A percentile compares a stretch with the other conserved stretches of the same genome.
Conservation (phyloP, 2,797 vertebrate species). For the Mus minutoides region DNA sequence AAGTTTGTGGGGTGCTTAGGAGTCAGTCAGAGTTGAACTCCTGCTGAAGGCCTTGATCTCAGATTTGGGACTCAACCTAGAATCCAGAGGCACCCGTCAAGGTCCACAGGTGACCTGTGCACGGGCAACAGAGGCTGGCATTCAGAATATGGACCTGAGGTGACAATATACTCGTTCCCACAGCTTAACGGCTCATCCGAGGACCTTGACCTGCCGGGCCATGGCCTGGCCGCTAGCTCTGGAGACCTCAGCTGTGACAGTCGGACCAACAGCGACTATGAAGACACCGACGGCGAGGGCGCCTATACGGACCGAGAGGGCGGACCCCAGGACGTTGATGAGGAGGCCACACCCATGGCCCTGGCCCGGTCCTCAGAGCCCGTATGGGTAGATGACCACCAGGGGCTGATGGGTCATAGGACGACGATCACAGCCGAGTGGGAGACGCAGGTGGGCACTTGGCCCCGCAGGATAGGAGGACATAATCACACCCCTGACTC, state of each 20-base stretch:
- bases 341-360: constrained; percentile 81
- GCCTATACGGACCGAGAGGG: constrained; percentile 92
- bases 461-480: background rate
- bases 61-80: background rate
- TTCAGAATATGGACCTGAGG: background rate
- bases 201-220: constrained; percentile 90
- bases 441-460: background rate
- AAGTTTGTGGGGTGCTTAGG: too few relatives aligned
- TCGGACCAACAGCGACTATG: constrained; percentile 93
- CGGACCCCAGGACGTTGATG: constrained; percentile 87
- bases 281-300: constrained; percentile 94
- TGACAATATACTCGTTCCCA: rapidly evolving
- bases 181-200: constrained; percentile 91
- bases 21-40: background rate
- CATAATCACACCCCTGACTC: background rate
- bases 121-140: background rate
- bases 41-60: background rate
- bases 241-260: constrained; percentile 95
- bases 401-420: constrained; percentile 49
- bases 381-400: constrained; percentile 57
- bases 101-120: background rate
- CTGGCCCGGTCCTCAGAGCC: constrained; percentile 91
- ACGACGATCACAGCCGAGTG: background rate
- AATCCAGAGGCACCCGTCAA: background rate
- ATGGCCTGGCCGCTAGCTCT: constrained; percentile 70